Base-by-base conservation (phyloP, 2,888 invertebrate genomes). In the Drosophila sordidapex region DNA sequence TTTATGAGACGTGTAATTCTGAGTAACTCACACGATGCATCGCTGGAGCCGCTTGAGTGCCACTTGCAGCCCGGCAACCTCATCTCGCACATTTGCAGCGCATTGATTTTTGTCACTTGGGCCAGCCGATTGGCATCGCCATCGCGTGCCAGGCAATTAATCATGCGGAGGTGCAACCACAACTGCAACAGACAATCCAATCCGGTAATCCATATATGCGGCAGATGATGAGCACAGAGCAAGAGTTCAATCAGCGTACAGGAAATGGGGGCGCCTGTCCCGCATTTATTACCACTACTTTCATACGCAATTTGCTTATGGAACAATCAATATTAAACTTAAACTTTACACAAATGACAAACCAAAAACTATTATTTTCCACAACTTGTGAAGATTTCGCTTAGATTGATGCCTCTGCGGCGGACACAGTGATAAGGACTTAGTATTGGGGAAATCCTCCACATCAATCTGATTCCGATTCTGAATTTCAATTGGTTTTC, bases 91-190 rank as follows among this genome's bases (percentile, higher is more conserved):
- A 83, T 85, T 87, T 70, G 74, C 88, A 67, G 87, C 69, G 83
- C 85, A 87, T 87, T 87, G 87, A 87, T 87, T 87, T 89, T 86
- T 87, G 85, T 83, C 89, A 86, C 85, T 87, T 83, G 83, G 66
- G 64, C 48, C 65, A 56, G 66, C 10, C 70, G 89, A 89, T 89
- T 81, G 89, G 86, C 89, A 89, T 86, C 85, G 76, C 66, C 43
- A 65, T 68, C 83, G 83, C 86, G 83, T 87, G 85, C 78, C 75
- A 35, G 51, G 46, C 83, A 82, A 85, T 88, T 88, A 85, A 85
- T 88, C 88, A 83, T 65, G 60, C 59, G 62, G 29, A 74, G 69
- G 48, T 36, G 70, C 49, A 61, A 60, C 56, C 64, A 29, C 61
- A 46, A 5, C 18, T 18, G 15, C n/a, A n/a, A 15, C 40, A 46